These are phyloP conservation scores for Penaeus chinensis DNA, from an alignment of 1,140 invertebrate genomes.

Conservation along the genomic window DNA sequence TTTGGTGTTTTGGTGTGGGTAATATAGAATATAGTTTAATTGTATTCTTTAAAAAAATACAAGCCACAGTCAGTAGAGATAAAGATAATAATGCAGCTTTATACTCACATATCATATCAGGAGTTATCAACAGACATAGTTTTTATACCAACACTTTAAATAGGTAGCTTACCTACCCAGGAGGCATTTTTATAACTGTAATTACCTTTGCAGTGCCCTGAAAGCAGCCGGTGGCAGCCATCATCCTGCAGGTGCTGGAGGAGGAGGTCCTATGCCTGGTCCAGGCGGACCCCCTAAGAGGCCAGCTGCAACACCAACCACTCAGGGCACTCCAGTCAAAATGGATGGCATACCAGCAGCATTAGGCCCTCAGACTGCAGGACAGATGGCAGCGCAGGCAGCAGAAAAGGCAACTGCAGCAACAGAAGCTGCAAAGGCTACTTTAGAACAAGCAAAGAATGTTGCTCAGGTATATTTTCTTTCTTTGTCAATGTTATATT, in stretches of 20 bases:
- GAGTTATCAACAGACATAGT: too few relatives aligned
- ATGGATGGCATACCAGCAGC: slow-evolving; percentile 53
- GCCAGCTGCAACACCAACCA: slow-evolving; percentile 30
- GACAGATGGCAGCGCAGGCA: slow-evolving; percentile 52
- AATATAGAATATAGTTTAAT: too few relatives aligned
- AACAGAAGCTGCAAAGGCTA: slow-evolving; percentile 62
- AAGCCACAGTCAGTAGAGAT: background rate
- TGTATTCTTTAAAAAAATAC: background rate
- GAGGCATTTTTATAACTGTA: background rate
- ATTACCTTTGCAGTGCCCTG: slow-evolving; percentile 5
- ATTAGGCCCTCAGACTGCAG: slow-evolving; percentile 35
- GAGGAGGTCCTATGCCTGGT: background rate
- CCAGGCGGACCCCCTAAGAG: slow-evolving; percentile 11
- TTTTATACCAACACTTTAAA: too few relatives aligned
- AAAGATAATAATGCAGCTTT: too few relatives aligned
- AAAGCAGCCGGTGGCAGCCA: too few relatives aligned
- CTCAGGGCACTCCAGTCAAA: slow-evolving; percentile 47
- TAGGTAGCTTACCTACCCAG: too few relatives aligned
- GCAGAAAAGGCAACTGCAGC: slow-evolving; percentile 62
- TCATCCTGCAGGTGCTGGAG: too few relatives aligned
- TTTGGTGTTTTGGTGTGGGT: too few relatives aligned
- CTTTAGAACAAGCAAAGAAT: slow-evolving; percentile 63
- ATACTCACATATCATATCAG: too few relatives aligned
- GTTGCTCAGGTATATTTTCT: slow-evolving; percentile 59
- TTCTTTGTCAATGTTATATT: too few relatives aligned